Evolutionary conservation across 2,888 invertebrate genomes (phyloP), one percentile per base, ranked within the genome.

Genomic region (Onthophagus sagittarius): DNA sequence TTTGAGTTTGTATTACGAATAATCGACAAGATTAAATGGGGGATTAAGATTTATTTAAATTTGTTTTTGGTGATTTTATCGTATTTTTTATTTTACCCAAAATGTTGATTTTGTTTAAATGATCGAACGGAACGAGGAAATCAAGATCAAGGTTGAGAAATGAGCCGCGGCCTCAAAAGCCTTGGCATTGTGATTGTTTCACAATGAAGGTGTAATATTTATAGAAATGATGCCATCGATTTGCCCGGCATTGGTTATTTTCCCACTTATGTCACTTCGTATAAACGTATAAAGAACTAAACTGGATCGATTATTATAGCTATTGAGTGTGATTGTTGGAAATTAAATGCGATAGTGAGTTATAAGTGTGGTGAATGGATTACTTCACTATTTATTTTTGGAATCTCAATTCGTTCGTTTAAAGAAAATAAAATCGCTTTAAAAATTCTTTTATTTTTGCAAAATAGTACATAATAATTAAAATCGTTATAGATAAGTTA

Each of bases 191-290:
- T 67, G 32, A 31, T 31, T 23, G 31, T 67, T 67, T n/a, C 67
- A 67, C 67, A 67, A 67, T 14, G 63, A 63, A 63, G 67, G 67
- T 67, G 67, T 67, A 67, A 67, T 67, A 67, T 67, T 67, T 67
- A 67, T 67, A 67, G 67, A 67, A 67, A 67, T 67, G 67, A 67
- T 67, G 31, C 31, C 31, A 23, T 23, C 31, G 39, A 53, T 53
- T 53, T 53, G 39, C 7, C 39, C 39, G 39, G 1, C 11, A 11
- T 53, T 53, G 39, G 39, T 53, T 53, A 53, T 53, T 53, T 53
- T 53, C 39, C 39, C 39, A 23, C 67, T 67, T 67, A 67, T 67
- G 67, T 67, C 67, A 67, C 67, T 31, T 64, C 2, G 32, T 67
- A 67, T 13, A 64, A 64, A 23, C 67, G 23, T 67, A 31, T 32